These are phyloP conservation scores for Myotis findleyi DNA, from an alignment of 2,797 vertebrate genomes.

Conservation along the genomic window DNA sequence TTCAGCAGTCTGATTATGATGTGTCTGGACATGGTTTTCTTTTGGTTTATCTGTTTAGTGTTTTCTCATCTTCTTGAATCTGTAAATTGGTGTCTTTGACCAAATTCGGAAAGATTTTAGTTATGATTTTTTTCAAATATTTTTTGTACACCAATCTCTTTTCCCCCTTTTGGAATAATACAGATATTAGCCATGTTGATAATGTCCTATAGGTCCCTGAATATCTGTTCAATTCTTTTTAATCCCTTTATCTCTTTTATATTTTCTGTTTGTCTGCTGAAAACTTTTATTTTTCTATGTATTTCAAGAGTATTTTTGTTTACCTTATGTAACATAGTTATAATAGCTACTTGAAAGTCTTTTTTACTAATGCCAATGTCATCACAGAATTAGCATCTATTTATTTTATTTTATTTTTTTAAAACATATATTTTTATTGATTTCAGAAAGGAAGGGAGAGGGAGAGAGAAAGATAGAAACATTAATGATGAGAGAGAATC, in stretches of 20 bases:
- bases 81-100: constrained; percentile 39
- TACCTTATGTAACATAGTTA: constrained; percentile 4
- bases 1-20: constrained; percentile 9
- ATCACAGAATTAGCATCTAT: neutral
- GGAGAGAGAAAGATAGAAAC: too few relatives aligned
- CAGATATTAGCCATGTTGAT: neutral
- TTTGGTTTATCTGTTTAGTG: constrained; percentile 9
- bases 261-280: constrained; percentile 7
- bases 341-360: neutral
- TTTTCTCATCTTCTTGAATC: constrained; percentile 32
- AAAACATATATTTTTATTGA: too few relatives aligned
- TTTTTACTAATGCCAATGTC: neutral
- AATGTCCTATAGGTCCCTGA: neutral
- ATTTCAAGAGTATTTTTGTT: constrained; percentile 51
- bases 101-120: constrained; percentile 28
- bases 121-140: neutral
- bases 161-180: neutral
- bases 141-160: neutral
- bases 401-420: neutral
- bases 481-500: too few relatives aligned
- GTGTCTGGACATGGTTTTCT: neutral
- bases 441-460: too few relatives aligned
- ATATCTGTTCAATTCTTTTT: constrained; percentile 12
- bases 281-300: neutral
- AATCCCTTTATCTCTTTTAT: constrained; percentile 1